Conservation (phyloP, 2,888 invertebrate genomes). For the Portevinia maculata region DNA sequence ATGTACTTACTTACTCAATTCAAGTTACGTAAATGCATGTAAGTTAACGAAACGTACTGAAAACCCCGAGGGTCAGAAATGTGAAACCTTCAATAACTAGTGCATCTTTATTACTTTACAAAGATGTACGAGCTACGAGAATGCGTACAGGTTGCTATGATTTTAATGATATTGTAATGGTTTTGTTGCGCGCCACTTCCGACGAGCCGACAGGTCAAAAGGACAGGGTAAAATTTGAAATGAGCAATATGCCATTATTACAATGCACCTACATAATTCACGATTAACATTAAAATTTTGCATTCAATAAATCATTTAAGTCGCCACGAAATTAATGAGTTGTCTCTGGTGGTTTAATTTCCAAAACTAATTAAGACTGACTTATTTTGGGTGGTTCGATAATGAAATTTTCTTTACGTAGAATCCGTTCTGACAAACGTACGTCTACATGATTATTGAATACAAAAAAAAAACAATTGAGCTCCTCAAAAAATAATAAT, state of each 20-base stretch:
- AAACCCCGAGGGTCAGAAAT: constrained; percentile 59
- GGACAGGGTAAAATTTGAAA: constrained; percentile 12
- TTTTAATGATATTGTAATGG: constrained; percentile 14
- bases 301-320: neutral
- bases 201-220: constrained; percentile 5
- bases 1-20: neutral
- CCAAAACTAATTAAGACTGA: constrained; percentile 38
- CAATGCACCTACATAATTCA: neutral
- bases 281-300: constrained; percentile 5
- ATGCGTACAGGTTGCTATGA: neutral
- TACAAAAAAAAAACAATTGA: constrained; percentile 11
- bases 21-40: constrained; percentile 39
- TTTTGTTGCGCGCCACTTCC: constrained; percentile 27
- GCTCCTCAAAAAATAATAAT: constrained; percentile 3
- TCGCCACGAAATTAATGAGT: neutral
- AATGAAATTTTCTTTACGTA: constrained; percentile 62
- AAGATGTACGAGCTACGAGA: neutral
- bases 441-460: constrained; percentile 12
- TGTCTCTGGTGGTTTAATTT: no score
- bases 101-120: constrained; percentile 9
- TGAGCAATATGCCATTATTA: neutral
- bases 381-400: constrained; percentile 41
- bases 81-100: constrained; percentile 18
- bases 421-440: constrained; percentile 12
- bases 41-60: constrained; percentile 40